Base-by-base conservation (phyloP, 2,888 invertebrate species). In the Heliconius aoede region DNA sequence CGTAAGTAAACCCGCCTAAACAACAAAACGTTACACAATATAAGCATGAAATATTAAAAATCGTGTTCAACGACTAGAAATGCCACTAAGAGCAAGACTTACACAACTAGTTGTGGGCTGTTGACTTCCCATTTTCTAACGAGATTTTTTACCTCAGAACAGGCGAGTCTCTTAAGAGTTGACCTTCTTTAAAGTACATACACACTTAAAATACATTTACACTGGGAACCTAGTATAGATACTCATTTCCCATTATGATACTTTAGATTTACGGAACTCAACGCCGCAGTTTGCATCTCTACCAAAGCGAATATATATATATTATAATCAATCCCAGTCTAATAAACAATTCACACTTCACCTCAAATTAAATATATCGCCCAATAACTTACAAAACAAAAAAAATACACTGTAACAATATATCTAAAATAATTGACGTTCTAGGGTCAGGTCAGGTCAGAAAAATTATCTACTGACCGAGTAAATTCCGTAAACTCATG, bases 81-180 rank as follows among this genome's bases (percentile, higher is more conserved):
- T 90, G 88, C 87, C 87, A 86, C 89, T 86, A 77, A 80, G 80
- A 84, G 83, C 76, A 76, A 85, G n/a, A 87, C 86, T 85, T 80
- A 87, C 83, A 84, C 81, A 86, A 89, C 92, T 85, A 85, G 92
- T 91, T 91, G 87, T 84, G 86, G 85, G 85, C 86, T 85, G 86
- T 87, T 85, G 86, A 89, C 90, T 94, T 93, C 93, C 92, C 87
- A 93, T 93, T 94, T 94, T 94, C 94, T 92, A 93, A 94, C 93
- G 84, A 91, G 92, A 89, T 93, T 90, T 91, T 85, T 90, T 88
- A 86, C 86, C 86, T 85, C 83, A 82, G 79, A 83, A 82, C 86
- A 86, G 85, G 84, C 83, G 79, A 83, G 84, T 84, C 84, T 86
- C 84, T 85, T 84, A 85, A 85, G 84, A 86, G 85, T 83, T 83